Percentiles rank a stretch among this genome's conserved stretches.
Conservation (phyloP, 1,140 invertebrate genomes). For the Procambarus virginalis region DNA sequence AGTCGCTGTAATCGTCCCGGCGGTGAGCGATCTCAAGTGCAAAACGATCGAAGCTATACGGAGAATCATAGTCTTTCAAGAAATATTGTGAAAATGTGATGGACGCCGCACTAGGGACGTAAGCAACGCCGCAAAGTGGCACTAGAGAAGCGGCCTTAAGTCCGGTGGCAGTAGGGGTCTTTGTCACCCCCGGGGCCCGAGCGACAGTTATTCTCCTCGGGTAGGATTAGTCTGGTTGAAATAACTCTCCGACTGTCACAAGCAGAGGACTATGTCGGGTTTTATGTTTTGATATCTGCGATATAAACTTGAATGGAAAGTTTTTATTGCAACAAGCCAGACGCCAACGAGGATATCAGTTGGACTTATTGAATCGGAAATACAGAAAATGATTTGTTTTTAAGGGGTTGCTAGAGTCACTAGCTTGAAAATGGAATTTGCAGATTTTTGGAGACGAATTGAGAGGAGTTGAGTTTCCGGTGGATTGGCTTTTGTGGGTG, state of each 20-base stretch:
- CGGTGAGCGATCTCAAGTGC: slow-evolving; percentile 44
- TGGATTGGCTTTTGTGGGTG: background rate
- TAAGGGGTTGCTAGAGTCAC: slow-evolving; percentile 51
- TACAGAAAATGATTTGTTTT: slow-evolving; percentile 66
- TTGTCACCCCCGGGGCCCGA: background rate
- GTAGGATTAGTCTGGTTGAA: slow-evolving; percentile 51
- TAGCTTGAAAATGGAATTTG: slow-evolving; percentile 59
- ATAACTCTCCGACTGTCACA: slow-evolving; percentile 64
- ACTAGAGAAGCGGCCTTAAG: background rate
- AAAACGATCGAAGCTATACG: slow-evolving; percentile 55
- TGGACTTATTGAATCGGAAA: slow-evolving; percentile 64
- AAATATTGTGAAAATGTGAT: slow-evolving; percentile 68
- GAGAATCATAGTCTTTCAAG: slow-evolving; percentile 64
- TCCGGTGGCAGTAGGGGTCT: background rate
- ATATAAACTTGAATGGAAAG: slow-evolving; percentile 68
- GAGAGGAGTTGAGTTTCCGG: background rate
- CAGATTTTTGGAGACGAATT: slow-evolving; percentile 40
- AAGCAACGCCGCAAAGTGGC: slow-evolving; percentile 10
- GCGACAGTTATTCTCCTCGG: slow-evolving; percentile 43
- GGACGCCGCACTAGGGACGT: slow-evolving; percentile 43
- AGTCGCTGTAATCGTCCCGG: slow-evolving; percentile 21
- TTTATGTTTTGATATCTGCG: slow-evolving; percentile 68
- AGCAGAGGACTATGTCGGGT: slow-evolving; percentile 60
- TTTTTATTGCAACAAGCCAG: slow-evolving; percentile 64
- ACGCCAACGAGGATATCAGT: slow-evolving; percentile 59